phyloP scores from a whole-genome alignment of 2,888 invertebrate genomes.

The Tromatobia lineatoria region DNA sequence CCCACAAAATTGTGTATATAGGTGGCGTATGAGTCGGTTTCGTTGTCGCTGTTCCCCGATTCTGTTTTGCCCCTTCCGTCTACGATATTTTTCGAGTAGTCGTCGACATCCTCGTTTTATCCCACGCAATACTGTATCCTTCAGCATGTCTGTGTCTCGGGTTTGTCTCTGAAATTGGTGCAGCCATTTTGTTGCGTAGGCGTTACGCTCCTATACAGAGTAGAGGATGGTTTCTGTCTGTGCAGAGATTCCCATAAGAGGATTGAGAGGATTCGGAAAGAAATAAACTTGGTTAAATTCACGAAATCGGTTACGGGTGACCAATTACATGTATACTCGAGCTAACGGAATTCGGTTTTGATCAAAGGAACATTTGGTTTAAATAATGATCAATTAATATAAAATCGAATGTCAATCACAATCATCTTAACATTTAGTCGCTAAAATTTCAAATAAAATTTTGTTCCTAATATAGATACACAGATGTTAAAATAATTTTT shows the following conservation, averaged over 20 bases:
- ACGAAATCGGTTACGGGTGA: not conserved
- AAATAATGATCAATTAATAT: too few species aligned
- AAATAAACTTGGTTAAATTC: not conserved
- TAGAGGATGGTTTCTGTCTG: not conserved
- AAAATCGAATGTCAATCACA: too few species aligned
- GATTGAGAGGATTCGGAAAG: too few species aligned
- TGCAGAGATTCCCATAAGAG: not conserved
- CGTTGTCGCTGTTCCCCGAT: conserved; percentile 12
- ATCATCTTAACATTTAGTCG: too few species aligned
- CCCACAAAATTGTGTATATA: conserved; percentile 43
- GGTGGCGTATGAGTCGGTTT: not conserved
- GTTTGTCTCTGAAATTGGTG: not conserved
- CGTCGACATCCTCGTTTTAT: conserved; percentile 24
- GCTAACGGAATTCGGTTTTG: too few species aligned
- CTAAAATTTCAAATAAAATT: too few species aligned
- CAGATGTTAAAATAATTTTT: too few species aligned
- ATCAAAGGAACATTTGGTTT: too few species aligned
- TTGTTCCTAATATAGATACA: too few species aligned
- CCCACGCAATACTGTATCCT: conserved; percentile 37
- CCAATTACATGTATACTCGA: too few species aligned
- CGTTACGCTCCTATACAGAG: not conserved
- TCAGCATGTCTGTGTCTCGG: not conserved
- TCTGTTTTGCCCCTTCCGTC: conserved; percentile 8
- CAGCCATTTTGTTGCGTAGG: conserved; percentile 19
- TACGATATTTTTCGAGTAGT: conserved; percentile 3